Evolutionary conservation across 2,113 vertebrate species (phyloP).

Genomic region (Ramphastos sulfuratus): DNA sequence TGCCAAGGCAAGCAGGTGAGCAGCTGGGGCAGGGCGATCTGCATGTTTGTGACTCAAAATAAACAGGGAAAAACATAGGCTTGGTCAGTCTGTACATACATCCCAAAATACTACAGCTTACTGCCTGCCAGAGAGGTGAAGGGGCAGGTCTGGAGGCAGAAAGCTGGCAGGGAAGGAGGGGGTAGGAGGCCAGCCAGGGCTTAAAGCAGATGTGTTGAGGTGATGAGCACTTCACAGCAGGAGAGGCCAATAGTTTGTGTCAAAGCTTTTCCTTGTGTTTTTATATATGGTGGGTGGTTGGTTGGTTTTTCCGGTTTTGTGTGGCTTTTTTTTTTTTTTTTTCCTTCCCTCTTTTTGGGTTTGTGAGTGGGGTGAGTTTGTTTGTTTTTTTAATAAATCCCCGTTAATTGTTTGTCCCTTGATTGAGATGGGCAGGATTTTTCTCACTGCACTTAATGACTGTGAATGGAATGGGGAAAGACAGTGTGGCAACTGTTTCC

Average conservation of each 20-base stretch:
- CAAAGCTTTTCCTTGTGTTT: background rate
- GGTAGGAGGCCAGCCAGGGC: background rate
- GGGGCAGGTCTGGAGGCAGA: background rate
- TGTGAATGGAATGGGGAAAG: background rate
- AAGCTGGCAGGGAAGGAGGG: background rate
- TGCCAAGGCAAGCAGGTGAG: background rate
- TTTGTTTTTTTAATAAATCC: background rate
- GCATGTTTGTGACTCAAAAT: background rate
- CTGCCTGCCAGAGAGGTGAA: accelerated
- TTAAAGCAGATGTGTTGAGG: background rate
- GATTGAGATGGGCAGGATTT: background rate
- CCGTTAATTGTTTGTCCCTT: background rate
- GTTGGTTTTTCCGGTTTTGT: background rate
- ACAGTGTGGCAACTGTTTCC: accelerated
- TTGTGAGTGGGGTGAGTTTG: too few relatives aligned
- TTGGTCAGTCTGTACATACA: accelerated
- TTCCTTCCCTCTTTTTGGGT: too few relatives aligned
- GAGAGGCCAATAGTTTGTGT: background rate
- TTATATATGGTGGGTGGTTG: too few relatives aligned
- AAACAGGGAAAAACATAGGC: background rate
- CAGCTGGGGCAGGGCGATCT: background rate
- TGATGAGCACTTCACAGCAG: background rate
- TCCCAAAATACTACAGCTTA: background rate
- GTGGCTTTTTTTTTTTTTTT: too few relatives aligned
- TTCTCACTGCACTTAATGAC: background rate